Evolutionary conservation across 2,797 vertebrate species (phyloP).

Genomic region (Crenuchus spilurus): DNA sequence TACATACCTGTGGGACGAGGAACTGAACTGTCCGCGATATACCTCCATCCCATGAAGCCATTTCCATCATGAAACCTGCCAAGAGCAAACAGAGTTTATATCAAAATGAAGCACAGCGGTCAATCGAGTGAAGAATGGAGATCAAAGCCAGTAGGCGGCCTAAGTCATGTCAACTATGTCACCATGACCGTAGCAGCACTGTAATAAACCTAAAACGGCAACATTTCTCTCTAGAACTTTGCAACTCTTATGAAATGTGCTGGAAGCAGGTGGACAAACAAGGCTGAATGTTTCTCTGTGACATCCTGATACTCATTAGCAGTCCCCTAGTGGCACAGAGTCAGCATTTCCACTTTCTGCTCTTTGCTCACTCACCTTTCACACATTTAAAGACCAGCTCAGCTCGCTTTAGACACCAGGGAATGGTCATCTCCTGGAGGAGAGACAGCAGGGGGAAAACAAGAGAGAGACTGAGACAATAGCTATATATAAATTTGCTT

Average conservation of each 20-base stretch:
- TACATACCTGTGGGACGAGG: slow-evolving; percentile 91
- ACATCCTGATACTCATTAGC: slow-evolving; percentile 12
- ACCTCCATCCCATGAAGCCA: slow-evolving; percentile 99
- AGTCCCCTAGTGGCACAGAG: background rate
- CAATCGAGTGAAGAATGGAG: no score
- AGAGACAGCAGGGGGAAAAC: no score
- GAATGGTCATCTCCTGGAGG: slow-evolving; percentile 82
- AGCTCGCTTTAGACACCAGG: slow-evolving; percentile 82
- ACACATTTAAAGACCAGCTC: slow-evolving; percentile 94
- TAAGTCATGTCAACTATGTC: no score
- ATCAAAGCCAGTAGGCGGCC: no score
- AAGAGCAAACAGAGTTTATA: background rate
- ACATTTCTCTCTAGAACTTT: background rate
- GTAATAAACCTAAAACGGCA: background rate
- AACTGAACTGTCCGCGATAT: slow-evolving; percentile 98
- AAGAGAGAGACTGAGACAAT: background rate
- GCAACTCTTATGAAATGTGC: background rate
- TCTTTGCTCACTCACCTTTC: slow-evolving; percentile 82
- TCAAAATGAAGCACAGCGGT: background rate
- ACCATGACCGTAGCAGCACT: no score
- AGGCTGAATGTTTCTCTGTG: background rate
- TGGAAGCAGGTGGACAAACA: slow-evolving; percentile 4
- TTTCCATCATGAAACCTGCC: slow-evolving; percentile 99
- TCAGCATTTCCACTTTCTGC: slow-evolving; percentile 34
- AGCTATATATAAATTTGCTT: background rate